phyloP scores from a whole-genome alignment of 1,140 invertebrate genomes.

The Zaprionus lachaisei region DNA sequence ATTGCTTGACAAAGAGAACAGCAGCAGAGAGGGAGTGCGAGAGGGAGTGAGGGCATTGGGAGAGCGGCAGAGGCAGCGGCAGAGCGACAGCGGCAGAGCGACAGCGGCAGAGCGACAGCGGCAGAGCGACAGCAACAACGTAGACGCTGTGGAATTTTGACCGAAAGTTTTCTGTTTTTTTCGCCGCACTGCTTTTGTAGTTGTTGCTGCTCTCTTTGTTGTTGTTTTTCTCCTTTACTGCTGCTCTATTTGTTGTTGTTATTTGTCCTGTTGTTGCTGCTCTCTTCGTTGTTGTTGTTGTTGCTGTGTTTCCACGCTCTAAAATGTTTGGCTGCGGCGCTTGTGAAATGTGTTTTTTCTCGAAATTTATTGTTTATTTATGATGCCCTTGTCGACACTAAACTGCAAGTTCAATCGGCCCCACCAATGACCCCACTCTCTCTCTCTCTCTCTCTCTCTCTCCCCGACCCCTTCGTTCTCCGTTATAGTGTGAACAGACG shows the following conservation, averaged over 20 bases:
- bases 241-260: not conserved
- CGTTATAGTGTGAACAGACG: not conserved
- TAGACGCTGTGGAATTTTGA: conserved; percentile 40
- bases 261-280: not conserved
- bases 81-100: not conserved
- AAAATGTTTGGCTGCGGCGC: conserved; percentile 38
- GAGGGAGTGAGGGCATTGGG: not conserved
- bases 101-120: not conserved
- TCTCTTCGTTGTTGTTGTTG: not conserved
- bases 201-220: not conserved
- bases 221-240: not conserved
- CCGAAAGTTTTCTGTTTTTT: conserved; percentile 18
- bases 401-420: conserved; percentile 39
- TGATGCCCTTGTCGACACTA: conserved; percentile 54
- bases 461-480: not conserved
- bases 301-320: not conserved
- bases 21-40: not conserved
- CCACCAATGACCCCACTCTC: not conserved
- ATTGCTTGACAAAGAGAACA: conserved; percentile 63
- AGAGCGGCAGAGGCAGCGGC: not conserved
- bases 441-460: not conserved
- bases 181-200: not conserved
- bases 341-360: conserved; percentile 32
- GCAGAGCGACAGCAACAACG: not conserved
- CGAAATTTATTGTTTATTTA: conserved; percentile 48